phyloP scores from a whole-genome alignment of 2,113 vertebrate genomes.

The Engraulis encrasicolus region DNA sequence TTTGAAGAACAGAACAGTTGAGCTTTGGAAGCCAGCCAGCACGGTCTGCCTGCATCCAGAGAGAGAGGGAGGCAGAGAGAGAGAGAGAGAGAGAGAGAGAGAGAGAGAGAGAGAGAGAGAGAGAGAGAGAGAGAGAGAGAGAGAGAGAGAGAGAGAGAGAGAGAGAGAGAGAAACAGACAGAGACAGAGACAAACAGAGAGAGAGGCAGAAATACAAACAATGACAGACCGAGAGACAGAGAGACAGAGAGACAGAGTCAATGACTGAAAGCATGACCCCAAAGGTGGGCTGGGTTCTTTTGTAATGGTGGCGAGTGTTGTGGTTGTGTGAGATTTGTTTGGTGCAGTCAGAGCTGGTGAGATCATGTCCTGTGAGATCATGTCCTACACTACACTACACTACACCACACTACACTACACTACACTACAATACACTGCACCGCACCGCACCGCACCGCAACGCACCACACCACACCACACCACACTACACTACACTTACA shows the following conservation, averaged over 20 bases:
- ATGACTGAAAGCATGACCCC: too few species aligned
- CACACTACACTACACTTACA: too few species aligned
- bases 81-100: not conserved
- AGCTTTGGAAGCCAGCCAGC: not conserved
- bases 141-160: not conserved
- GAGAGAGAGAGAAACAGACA: too few species aligned
- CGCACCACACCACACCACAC: conserved; percentile 42
- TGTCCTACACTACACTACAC: conserved; percentile 19
- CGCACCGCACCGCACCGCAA: conserved; percentile 33
- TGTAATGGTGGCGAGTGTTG: not conserved
- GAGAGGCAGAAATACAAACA: not conserved
- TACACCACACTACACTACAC: conserved; percentile 39
- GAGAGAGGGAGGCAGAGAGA: not conserved
- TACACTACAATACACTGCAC: conserved; percentile 30
- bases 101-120: not conserved
- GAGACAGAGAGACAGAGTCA: not conserved
- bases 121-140: not conserved
- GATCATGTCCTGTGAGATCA: conserved; percentile 44
- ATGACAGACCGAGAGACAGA: not conserved
- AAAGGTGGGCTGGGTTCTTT: not conserved
- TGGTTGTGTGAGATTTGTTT: not conserved
- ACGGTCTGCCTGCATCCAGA: not conserved
- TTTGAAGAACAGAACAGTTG: not conserved
- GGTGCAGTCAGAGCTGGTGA: conserved; percentile 36
- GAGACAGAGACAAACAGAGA: too few species aligned